Base-by-base conservation (phyloP, 2,797 vertebrate genomes). In the Telmatherina bonti region DNA sequence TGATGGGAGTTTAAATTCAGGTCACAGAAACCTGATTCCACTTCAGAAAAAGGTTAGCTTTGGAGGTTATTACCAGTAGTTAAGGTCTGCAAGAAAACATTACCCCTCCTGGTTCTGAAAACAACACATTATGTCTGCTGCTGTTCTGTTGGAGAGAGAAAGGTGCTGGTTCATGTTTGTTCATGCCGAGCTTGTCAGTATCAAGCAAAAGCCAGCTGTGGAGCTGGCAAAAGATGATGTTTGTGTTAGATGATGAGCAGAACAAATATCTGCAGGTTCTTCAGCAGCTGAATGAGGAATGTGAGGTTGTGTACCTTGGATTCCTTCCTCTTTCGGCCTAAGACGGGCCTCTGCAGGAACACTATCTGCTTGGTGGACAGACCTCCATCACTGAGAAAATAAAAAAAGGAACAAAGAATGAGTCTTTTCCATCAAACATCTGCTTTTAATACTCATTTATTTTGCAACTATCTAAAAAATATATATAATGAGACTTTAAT, bases 361-460 rank as follows among this genome's bases (percentile, higher is more conserved):
- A 99, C 95, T 13, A 99, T 96, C 94, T 99, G 98, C 90, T 99
- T 99, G 92, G 97, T 99, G 87, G 97, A 95, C 84, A 99, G 84
- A 81, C 94, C 96, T 55, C 97, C 98, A 62, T 99, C 97, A 76
- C 98, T 99, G 78, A 13, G 92, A 89, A 79, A 91, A 79, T 26
- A 69, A 10, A 91, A 79, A 29, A 69, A 10, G 65, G 27, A 71
- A 30, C 7, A 64, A 55, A 70, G 43, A 58, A 6, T 47, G 7
- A 70, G 27, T 68, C 30, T 10, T 9, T 35, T 66, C 1, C 18
- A 61, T 10, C 22, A 38, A 71, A 54, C 0, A 6, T 66, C 45
- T 47, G n/a, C 45, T 62, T 38, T 36, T 52, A 13, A 22, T 20
- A 27, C 11, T 15, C 7, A 57, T 41, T 66, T 43, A 59, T 76